Evolutionary conservation across 2,113 vertebrate genomes (phyloP), one percentile per base, ranked within the genome.

Genomic region (Macquaria ambigua): DNA sequence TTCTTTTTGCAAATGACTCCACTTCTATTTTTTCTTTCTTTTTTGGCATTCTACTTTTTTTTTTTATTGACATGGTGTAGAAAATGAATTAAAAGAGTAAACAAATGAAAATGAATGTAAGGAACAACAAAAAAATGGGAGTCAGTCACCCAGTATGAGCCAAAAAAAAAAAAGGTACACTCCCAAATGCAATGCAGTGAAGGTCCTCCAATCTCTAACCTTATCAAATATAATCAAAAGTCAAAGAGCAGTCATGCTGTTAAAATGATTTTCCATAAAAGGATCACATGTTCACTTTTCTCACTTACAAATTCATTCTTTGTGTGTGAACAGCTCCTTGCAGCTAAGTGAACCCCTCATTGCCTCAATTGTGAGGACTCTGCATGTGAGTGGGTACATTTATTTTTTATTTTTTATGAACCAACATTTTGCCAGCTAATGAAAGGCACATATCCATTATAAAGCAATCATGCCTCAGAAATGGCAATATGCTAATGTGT

Each of bases 191-290:
- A 31, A 8, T 23, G 50, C 31, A 37, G 1, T 34, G 5, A 53
- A 56, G 56, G n/a, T 43, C n/a, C 20, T 63, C 41, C 20, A 41
- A 6, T 78, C n/a, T 74, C 46, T 69, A 43, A 68, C 14, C 50
- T 28, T 20, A 82, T 87, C 62, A 74, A 59, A 80, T 73, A 58
- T 69, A 20, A 16, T 78, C 28, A 68, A 46, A 62, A 78, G 76
- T 55, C 48, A 85, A 79, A 76, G 16, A 8, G 23, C 31, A 39
- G 73, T 84, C 70, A 63, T 55, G 68, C 79, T 56, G 48, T 82
- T 78, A 39, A 85, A 83, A 73, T 61, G 11, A 66, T 73, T 86
- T 82, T 58, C 58, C 66, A 80, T 70, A n/a, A 87, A 83, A 79
- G 74, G 53, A 75, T 85, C 46, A 76, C 34, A 41, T 61, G 39